Base-by-base conservation (phyloP, 1,140 invertebrate genomes). In the Drosophila orena region DNA sequence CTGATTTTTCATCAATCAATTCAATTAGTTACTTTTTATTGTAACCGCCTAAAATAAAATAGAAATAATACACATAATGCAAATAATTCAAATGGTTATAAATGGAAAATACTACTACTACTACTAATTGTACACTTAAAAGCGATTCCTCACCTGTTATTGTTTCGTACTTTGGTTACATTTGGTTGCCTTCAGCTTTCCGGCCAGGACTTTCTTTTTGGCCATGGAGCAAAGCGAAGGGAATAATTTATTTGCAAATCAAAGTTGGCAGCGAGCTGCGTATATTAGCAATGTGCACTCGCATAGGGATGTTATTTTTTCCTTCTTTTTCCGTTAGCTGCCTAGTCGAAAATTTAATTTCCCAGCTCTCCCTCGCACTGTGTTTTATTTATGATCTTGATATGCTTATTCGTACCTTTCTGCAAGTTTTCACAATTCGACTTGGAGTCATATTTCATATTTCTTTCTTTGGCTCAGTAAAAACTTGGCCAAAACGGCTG, bases 341-440 rank as follows among this genome's bases (percentile, higher is more conserved):
- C 81, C 84, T 89, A 89, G 84, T 84, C 77, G 80, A 90, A 88
- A 89, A 89, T 89, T 89, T 89, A 89, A 89, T 89, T 89, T 89
- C 77, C 80, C 79, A 60, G 80, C 80, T 89, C 55, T 80, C 50
- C 72, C 34, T 68, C 40, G 34, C 42, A 47, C 68, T 57, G 68
- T 70, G 84, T 80, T 90, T 89, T 89, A 89, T 89, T 89, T 89
- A 89, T 89, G 84, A 89, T 89, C 85, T 68, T 74, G 84, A 89
- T 89, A 89, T 89, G 85, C 79, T 89, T 89, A 89, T 84, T 90
- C 77, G 46, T 89, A 84, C 84, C 84, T 89, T 84, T 89, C 84
- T 89, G 80, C 84, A 89, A 90, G 85, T 89, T 89, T 89, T 89
- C 84, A 84, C 84, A 88, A 88, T 89, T 89, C 85, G 84, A 89